Evolutionary conservation across 2,113 vertebrate genomes (phyloP), one percentile per base, ranked within the genome.

Genomic region (Podarcis cretensis): DNA sequence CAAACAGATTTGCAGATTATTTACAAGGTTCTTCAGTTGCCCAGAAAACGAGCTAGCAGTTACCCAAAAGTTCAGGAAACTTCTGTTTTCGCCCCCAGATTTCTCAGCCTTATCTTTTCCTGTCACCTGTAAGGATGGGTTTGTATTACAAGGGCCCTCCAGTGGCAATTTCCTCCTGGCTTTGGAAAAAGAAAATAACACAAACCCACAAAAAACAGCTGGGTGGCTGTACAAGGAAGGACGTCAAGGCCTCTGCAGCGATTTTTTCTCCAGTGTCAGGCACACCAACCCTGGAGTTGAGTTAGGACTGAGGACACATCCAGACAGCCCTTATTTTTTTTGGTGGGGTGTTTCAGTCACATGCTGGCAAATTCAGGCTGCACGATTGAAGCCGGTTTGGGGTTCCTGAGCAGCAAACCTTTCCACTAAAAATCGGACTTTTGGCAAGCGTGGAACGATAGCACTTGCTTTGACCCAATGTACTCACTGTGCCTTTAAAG

Each of bases 21-120:
- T 81, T 43, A n/a, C 21, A 21, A 20, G 32, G 25, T n/a, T 63
- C 25, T 37, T 37, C 10, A 25, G 65, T 71, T 37, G 16, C 78
- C 68, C 78, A 12, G 25, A 59, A 37, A 68, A 81, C 21, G 35
- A 63, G 68, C 14, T 23, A 57, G 10, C 69, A 2, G 21, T 18
- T 25, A 10, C n/a, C 54, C 32, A 6, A 85, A 85, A 85, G 57
- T 27, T 65, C 73, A 85, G 57, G 84, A 85, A 76, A 25, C 20
- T 77, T 85, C 32, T 63, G 25, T 35, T 37, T 59, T 27, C 18
- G 1, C 40, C 48, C 8, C 25, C 71, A 30, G 32, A 75, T 57
- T 74, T 37, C 75, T 4, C 14, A 18, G n/a, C 23, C 83, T 89
- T 89, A 85, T 89, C 88, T 89, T 74, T 89, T 89, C 88, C 88